Evolutionary conservation across 2,888 invertebrate species (phyloP).

Genomic region (Busseola fusca): DNA sequence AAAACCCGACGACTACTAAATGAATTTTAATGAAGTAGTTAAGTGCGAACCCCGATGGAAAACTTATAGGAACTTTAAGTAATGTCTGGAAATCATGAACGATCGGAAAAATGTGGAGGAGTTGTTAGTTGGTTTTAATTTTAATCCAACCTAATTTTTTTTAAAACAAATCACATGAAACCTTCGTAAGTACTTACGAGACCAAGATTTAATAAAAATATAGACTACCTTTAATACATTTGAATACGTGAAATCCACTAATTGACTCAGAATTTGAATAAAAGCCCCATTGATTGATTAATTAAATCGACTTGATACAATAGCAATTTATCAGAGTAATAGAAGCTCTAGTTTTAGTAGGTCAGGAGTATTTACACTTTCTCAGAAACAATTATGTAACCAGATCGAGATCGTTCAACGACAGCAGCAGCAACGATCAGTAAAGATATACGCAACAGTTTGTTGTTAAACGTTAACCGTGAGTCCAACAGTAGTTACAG

Average conservation of each 20-base stretch:
- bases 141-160: neutral
- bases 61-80: constrained; percentile 64
- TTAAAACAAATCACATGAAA: constrained; percentile 17
- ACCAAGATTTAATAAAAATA: neutral
- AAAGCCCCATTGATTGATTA: neutral
- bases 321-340: neutral
- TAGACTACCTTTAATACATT: neutral
- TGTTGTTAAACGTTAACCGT: constrained; percentile 57
- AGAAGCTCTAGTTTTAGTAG: neutral
- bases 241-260: neutral
- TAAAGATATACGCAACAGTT: constrained; percentile 57
- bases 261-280: neutral
- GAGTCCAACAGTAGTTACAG: constrained; percentile 63
- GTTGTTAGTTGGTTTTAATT: constrained; percentile 17
- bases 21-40: constrained; percentile 75
- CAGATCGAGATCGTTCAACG: neutral
- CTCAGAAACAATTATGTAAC: neutral
- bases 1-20: constrained; percentile 66
- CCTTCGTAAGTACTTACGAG: neutral
- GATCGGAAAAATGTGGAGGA: constrained; percentile 29
- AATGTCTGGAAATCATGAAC: constrained; percentile 31
- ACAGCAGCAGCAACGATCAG: constrained; percentile 30
- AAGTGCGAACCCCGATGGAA: constrained; percentile 62
- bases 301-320: neutral
- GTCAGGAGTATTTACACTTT: neutral